phyloP scores from a whole-genome alignment of 2,113 vertebrate genomes.

The Syngnathoides biaculeatus region DNA sequence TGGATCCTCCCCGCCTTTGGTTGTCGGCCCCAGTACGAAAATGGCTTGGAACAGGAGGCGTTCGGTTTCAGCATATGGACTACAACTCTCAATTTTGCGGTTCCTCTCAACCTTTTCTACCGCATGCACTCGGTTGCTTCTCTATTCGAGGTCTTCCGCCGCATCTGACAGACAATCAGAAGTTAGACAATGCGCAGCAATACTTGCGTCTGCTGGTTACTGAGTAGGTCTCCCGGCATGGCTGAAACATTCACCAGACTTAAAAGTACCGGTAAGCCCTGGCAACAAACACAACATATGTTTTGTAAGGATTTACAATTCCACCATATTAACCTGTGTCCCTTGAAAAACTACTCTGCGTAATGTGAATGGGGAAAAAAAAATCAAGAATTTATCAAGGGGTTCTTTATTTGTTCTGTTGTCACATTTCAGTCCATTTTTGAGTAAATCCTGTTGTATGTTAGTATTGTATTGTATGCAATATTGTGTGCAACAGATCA shows the following conservation, averaged over 20 bases:
- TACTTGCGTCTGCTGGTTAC: slow-evolving; percentile 31
- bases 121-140: slow-evolving; percentile 95
- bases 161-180: slow-evolving; percentile 70
- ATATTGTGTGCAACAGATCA: neutral
- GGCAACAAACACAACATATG: slow-evolving; percentile 20
- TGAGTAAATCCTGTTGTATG: neutral
- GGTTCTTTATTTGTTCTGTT: slow-evolving; percentile 23
- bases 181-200: slow-evolving; percentile 29
- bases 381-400: slow-evolving; percentile 19
- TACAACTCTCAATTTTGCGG: slow-evolving; percentile 91
- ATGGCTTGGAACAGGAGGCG: slow-evolving; percentile 86
- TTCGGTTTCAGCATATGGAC: slow-evolving; percentile 94
- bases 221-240: slow-evolving; percentile 26
- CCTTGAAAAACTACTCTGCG: slow-evolving; percentile 33
- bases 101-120: slow-evolving; percentile 96
- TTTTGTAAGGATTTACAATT: slow-evolving; percentile 27
- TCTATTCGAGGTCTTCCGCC: slow-evolving; percentile 91
- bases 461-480: no score
- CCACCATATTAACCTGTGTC: slow-evolving; percentile 23
- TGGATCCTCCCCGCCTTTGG: slow-evolving; percentile 96
- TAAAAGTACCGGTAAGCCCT: slow-evolving; percentile 33
- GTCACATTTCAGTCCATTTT: slow-evolving; percentile 26
- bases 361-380: slow-evolving; percentile 13
- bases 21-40: slow-evolving; percentile 94
- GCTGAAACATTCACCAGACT: slow-evolving; percentile 47